Conservation (phyloP, 2,888 invertebrate genomes). For the Gerris lacustris region DNA sequence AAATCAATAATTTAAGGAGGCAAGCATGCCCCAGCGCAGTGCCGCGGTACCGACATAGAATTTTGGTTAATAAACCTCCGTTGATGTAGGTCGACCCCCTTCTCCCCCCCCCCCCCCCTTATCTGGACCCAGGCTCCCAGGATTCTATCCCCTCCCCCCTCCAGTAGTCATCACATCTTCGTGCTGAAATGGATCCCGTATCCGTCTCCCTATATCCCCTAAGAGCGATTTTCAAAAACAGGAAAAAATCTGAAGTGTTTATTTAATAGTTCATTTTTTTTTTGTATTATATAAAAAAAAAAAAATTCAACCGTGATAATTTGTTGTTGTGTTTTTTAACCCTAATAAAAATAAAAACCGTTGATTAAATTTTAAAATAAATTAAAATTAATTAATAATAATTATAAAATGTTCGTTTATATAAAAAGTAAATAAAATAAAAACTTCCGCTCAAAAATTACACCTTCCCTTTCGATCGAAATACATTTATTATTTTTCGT, state of each 20-base stretch:
- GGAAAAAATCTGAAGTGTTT: slow-evolving; percentile 24
- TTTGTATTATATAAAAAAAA: too few species aligned
- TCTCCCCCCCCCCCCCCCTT: slow-evolving; percentile 11
- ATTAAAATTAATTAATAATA: too few species aligned
- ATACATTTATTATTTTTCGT: too few species aligned
- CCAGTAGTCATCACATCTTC: slow-evolving; percentile 13
- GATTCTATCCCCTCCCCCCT: slow-evolving; percentile 14
- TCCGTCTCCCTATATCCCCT: slow-evolving; percentile 12
- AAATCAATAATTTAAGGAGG: slow-evolving; percentile 8
- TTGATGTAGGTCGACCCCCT: slow-evolving; percentile 6
- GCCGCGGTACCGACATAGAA: slow-evolving; percentile 7
- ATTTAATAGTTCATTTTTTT: slow-evolving; percentile 14
- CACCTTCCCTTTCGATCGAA: too few species aligned
- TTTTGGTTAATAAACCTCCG: slow-evolving; percentile 12
- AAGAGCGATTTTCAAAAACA: slow-evolving; percentile 21
- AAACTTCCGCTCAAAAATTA: too few species aligned
- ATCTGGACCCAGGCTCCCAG: slow-evolving; percentile 7
- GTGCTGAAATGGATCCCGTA: slow-evolving; percentile 14
- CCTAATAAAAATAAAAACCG: too few species aligned
- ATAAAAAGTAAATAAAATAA: too few species aligned
- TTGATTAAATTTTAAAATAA: too few species aligned
- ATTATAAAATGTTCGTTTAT: too few species aligned
- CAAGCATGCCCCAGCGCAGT: slow-evolving; percentile 15
- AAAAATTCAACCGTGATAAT: too few species aligned
- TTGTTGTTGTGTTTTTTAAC: too few species aligned